Percentiles rank a stretch among this genome's conserved stretches.
phyloP scores from a whole-genome alignment of 2,113 vertebrate species.

The Nyctereutes procyonoides region DNA sequence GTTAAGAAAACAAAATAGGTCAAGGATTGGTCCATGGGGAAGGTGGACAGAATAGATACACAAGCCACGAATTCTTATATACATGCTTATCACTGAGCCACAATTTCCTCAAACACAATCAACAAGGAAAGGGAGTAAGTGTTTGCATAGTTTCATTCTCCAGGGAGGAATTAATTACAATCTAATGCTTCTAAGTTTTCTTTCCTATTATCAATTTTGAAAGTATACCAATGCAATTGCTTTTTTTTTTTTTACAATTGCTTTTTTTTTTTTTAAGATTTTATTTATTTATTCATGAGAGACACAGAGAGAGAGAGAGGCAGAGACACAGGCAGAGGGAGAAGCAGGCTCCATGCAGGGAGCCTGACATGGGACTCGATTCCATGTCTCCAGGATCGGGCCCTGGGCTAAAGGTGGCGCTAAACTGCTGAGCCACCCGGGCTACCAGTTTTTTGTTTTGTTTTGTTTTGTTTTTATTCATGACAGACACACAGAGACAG shows the following conservation, averaged over 20 bases:
- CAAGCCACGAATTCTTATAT: background rate
- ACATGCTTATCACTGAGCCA: background rate
- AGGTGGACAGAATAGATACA: background rate
- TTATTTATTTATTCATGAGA: too few relatives aligned
- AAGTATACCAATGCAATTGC: background rate
- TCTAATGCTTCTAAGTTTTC: slow-evolving; percentile 39
- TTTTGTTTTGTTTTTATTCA: too few relatives aligned
- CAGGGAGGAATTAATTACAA: slow-evolving; percentile 28
- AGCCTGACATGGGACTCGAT: too few relatives aligned
- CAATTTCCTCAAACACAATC: background rate
- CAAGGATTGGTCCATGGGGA: background rate
- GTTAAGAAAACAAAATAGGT: background rate
- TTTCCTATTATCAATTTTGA: slow-evolving; percentile 14
- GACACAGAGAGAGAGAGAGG: too few relatives aligned
- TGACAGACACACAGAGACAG: too few relatives aligned
- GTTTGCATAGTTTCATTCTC: background rate
- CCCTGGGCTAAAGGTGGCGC: too few relatives aligned
- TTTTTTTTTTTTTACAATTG: slow-evolving; percentile 25
- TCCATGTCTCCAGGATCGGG: too few relatives aligned
- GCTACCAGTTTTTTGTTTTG: too few relatives aligned
- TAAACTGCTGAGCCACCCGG: too few relatives aligned
- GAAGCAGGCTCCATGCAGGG: too few relatives aligned
- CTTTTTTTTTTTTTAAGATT: background rate
- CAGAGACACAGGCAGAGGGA: too few relatives aligned
- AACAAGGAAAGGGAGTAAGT: background rate